Conservation (phyloP, 2,113 vertebrate genomes). For the Crotophaga sulcirostris region DNA sequence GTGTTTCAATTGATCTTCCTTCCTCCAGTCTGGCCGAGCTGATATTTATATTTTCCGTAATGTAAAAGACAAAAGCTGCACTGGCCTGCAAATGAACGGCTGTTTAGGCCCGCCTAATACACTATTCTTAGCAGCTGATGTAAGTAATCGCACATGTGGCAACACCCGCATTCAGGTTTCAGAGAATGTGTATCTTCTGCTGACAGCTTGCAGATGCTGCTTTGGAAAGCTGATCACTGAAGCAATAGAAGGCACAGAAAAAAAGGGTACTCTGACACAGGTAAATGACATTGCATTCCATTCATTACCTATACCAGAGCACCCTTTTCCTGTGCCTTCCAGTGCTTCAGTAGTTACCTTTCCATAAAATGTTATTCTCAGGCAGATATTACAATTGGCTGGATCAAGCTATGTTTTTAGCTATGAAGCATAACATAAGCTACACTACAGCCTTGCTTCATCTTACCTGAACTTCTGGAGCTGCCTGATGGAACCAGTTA, state of each 20-base stretch:
- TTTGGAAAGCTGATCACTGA: neutral
- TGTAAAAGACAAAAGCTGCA: slow-evolving; percentile 51
- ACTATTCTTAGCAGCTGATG: slow-evolving; percentile 34
- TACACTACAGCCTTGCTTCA: neutral
- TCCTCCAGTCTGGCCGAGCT: neutral
- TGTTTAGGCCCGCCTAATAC: neutral
- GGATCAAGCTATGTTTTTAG: neutral
- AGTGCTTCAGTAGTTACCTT: neutral
- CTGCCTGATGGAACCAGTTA: neutral
- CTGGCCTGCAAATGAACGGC: slow-evolving; percentile 38
- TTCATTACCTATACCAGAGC: neutral
- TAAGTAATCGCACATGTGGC: neutral
- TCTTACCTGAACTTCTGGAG: neutral
- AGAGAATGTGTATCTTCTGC: neutral
- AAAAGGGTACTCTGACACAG: neutral
- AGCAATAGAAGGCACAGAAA: neutral
- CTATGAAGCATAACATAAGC: neutral
- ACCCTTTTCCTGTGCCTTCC: neutral
- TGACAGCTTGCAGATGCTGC: neutral
- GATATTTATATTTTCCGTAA: slow-evolving; percentile 40
- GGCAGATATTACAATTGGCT: neutral
- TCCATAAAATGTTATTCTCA: neutral
- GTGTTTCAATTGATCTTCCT: slow-evolving; percentile 57
- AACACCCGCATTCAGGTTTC: neutral
- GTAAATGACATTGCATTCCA: neutral